Conservation (phyloP, 2,888 invertebrate species). For the Philopedon plagiatum region DNA sequence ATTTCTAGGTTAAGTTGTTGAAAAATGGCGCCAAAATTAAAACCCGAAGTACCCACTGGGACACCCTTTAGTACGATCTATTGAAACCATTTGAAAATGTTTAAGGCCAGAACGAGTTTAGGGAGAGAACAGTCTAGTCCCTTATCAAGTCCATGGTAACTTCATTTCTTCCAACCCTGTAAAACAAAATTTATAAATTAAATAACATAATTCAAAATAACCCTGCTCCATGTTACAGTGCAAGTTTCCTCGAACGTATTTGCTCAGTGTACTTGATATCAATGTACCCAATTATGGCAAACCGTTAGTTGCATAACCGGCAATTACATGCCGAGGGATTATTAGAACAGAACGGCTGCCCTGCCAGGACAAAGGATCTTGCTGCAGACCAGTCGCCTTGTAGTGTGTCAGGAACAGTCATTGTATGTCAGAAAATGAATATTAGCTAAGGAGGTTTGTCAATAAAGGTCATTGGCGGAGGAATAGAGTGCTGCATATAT, state of each 20-base stretch:
- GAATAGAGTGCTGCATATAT: neutral
- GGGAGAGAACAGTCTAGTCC: no score
- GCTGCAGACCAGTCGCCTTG: constrained; percentile 24
- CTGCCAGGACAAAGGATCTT: constrained; percentile 25
- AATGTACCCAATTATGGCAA: constrained; percentile 18
- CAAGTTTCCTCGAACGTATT: neutral
- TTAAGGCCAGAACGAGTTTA: no score
- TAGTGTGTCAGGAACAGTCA: constrained; percentile 60
- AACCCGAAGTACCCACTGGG: no score
- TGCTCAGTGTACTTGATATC: constrained; percentile 5
- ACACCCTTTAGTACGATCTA: no score
- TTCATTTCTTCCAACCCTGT: no score
- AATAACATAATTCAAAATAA: neutral
- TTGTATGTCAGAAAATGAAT: constrained; percentile 58
- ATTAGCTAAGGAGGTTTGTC: constrained; percentile 51
- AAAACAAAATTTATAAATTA: no score
- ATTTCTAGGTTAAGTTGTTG: no score
- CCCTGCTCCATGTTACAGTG: neutral
- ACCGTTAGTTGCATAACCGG: constrained; percentile 24
- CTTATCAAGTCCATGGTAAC: no score
- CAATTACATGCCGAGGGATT: constrained; percentile 24
- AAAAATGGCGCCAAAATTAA: no score
- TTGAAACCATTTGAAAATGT: no score
- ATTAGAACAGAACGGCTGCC: constrained; percentile 16
- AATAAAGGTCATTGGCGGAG: constrained; percentile 4